Evolutionary conservation across 2,888 invertebrate species (phyloP).

Genomic region (Diarsia brunnea): DNA sequence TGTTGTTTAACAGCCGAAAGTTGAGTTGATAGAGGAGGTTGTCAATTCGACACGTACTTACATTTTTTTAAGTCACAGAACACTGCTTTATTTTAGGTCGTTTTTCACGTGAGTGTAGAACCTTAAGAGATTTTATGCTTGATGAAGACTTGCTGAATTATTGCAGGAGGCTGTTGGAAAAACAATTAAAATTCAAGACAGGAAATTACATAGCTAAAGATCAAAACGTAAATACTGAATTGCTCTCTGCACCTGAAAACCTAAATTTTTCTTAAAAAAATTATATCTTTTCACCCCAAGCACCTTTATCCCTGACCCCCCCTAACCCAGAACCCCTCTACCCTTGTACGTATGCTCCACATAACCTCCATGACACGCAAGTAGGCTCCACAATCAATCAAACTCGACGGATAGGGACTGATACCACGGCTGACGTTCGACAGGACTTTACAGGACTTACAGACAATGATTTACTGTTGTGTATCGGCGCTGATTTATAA

Average conservation of each 20-base stretch:
- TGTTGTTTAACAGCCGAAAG: neutral
- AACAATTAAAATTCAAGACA: neutral
- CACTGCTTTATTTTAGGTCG: neutral
- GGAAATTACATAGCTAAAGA: neutral
- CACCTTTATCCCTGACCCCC: neutral
- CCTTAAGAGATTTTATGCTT: neutral
- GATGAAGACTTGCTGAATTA: neutral
- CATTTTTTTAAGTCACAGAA: neutral
- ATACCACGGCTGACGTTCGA: slow-evolving; percentile 31
- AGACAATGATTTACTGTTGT: slow-evolving; percentile 53
- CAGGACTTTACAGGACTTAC: slow-evolving; percentile 15
- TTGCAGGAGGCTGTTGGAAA: neutral
- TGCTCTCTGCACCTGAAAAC: neutral
- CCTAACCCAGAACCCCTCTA: slow-evolving; percentile 13
- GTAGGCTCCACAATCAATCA: slow-evolving; percentile 51
- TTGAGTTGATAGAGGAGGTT: no score
- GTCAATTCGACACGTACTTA: no score
- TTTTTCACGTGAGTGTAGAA: neutral
- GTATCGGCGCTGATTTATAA: slow-evolving; percentile 40
- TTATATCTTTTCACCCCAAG: slow-evolving; percentile 1
- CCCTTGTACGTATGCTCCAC: slow-evolving; percentile 20
- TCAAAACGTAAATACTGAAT: neutral
- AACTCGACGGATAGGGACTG: slow-evolving; percentile 22
- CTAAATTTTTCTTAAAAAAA: neutral
- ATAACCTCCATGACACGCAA: slow-evolving; percentile 36